Base-by-base conservation (phyloP, 1,140 invertebrate genomes). In the Drosophila nannoptera region DNA sequence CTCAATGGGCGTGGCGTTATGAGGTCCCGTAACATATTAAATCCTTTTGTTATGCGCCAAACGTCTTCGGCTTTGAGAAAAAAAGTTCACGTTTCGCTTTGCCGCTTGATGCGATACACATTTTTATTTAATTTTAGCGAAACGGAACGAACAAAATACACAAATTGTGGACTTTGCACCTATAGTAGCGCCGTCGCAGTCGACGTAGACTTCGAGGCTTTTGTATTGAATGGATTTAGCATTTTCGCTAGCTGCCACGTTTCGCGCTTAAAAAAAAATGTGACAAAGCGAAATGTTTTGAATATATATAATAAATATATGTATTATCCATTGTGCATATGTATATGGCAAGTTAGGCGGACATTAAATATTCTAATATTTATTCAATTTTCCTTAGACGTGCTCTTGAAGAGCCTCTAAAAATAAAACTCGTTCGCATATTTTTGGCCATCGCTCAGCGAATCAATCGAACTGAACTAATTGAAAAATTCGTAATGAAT, bases 51-150 rank as follows among this genome's bases (percentile, higher is more conserved):
- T 48, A 75, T 65, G 32, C 9, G 59, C 31, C 59, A 43, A n/a
- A 61, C 53, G 42, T 71, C 71, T 16, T 62, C 60, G 62, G 61
- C 43, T 66, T 70, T 70, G 70, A 70, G 50, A 70, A 68, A 76
- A 63, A 59, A 56, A 69, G 76, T 83, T 83, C 77, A 83, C 80
- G 73, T 77, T 68, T 76, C 73, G 63, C 62, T 63, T 75, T 84
- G 73, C 58, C 61, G 58, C 67, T 54, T 69, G 42, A 8, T 67
- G 16, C 62, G 59, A 54, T 75, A 75, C 62, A 75, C 70, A 66
- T 83, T 84, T 22, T 78, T 69, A 80, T 83, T 83, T 84, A 83
- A 83, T 83, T 83, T 83, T 84, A 83, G 75, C 78, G 75, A 83
- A 83, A 80, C 71, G 58, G 56, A 75, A 62, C 76, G 69, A 62